phyloP scores from a whole-genome alignment of 2,113 vertebrate species.

The Macroglossus sobrinus region DNA sequence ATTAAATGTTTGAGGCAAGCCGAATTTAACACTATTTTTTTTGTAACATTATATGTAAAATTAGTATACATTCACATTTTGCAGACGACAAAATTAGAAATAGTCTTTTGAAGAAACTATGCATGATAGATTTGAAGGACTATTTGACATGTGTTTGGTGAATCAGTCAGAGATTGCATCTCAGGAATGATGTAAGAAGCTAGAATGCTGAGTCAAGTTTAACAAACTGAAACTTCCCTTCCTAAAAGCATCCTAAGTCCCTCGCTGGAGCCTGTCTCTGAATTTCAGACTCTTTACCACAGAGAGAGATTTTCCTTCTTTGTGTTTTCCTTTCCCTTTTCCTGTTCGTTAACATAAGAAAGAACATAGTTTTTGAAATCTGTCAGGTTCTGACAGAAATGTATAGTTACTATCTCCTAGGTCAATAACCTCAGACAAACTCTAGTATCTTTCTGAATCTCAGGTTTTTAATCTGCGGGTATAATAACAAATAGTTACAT shows the following conservation, averaged over 20 bases:
- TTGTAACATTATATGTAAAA: neutral
- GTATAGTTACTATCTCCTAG: neutral
- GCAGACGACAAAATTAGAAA: neutral
- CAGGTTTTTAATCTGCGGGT: neutral
- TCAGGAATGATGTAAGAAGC: neutral
- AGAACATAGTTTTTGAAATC: neutral
- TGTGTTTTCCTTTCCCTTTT: neutral
- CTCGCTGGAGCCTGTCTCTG: neutral
- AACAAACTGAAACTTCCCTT: neutral
- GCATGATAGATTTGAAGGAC: neutral
- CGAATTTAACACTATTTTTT: neutral
- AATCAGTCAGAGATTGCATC: neutral
- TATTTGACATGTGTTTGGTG: neutral
- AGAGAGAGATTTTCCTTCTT: neutral
- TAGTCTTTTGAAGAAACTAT: neutral
- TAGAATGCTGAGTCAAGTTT: neutral
- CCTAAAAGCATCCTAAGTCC: neutral
- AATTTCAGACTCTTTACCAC: neutral
- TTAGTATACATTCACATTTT: neutral
- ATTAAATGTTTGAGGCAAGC: neutral
- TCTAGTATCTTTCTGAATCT: neutral
- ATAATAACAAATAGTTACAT: neutral
- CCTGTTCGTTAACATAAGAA: neutral
- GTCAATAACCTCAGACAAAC: neutral
- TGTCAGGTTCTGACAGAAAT: neutral